phyloP scores from a whole-genome alignment of 2,888 invertebrate genomes.

The Trissolcus japonicus region DNA sequence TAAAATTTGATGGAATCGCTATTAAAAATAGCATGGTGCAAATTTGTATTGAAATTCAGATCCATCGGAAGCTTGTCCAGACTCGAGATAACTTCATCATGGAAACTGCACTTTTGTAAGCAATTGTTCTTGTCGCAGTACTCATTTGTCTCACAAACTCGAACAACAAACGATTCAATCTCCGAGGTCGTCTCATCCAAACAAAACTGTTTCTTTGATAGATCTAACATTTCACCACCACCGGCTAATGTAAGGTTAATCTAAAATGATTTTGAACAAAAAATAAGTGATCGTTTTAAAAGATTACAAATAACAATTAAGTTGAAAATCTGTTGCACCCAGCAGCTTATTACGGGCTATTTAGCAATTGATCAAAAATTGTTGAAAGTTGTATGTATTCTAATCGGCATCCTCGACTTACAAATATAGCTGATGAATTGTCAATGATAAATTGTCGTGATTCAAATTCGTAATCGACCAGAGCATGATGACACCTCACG shows the following conservation, averaged over 20 bases:
- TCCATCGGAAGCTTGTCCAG: constrained; percentile 3
- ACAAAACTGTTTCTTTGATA: not conserved
- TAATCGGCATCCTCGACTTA: not conserved
- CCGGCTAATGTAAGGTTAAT: not conserved
- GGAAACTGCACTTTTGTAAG: constrained; percentile 9
- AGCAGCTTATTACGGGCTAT: too few species aligned
- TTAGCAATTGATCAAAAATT: too few species aligned
- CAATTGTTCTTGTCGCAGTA: constrained; percentile 15
- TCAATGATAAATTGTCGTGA: not conserved
- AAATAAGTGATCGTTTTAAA: too few species aligned
- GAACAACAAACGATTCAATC: not conserved
- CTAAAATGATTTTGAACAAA: not conserved
- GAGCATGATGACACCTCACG: not conserved
- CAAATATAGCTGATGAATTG: not conserved
- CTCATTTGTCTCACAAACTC: constrained; percentile 1
- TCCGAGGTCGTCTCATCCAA: not conserved
- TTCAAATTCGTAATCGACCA: not conserved
- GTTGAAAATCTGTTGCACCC: too few species aligned
- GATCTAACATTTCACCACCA: not conserved
- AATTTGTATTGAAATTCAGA: constrained; percentile 2
- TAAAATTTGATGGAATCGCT: constrained; percentile 22
- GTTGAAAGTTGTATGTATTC: too few species aligned
- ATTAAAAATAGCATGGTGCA: constrained; percentile 9
- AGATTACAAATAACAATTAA: too few species aligned
- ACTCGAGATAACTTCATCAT: constrained; percentile 13